Conservation (phyloP, 2,797 vertebrate species). For the Australoheros facetus region DNA sequence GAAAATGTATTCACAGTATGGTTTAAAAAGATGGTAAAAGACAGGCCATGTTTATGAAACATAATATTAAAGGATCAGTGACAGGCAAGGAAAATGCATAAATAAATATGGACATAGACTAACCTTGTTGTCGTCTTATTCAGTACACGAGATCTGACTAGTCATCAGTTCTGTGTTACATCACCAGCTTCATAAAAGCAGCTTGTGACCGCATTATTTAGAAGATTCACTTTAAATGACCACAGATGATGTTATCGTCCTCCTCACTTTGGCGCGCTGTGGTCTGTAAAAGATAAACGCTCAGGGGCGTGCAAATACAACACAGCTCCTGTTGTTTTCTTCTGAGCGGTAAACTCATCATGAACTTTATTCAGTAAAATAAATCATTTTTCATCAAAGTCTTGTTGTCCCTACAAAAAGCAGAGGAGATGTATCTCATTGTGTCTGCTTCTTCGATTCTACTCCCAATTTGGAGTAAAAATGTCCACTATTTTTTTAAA, state of each 20-base stretch:
- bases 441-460: too few relatives aligned
- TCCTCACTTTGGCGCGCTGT: not conserved
- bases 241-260: not conserved
- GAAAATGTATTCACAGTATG: not conserved
- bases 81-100: not conserved
- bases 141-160: not conserved
- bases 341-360: too few relatives aligned
- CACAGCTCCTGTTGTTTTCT: too few relatives aligned
- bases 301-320: not conserved
- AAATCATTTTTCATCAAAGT: too few relatives aligned
- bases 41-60: too few relatives aligned
- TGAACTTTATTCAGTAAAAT: too few relatives aligned
- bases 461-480: not conserved
- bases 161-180: not conserved
- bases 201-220: not conserved
- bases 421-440: too few relatives aligned
- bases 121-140: not conserved
- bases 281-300: not conserved
- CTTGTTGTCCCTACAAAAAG: too few relatives aligned
- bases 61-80: not conserved
- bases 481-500: too few relatives aligned
- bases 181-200: not conserved
- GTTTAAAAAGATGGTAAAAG: too few relatives aligned
- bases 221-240: not conserved
- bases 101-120: not conserved